Base-by-base conservation (phyloP, 1,140 invertebrate genomes). In the Habropoda laboriosa region DNA sequence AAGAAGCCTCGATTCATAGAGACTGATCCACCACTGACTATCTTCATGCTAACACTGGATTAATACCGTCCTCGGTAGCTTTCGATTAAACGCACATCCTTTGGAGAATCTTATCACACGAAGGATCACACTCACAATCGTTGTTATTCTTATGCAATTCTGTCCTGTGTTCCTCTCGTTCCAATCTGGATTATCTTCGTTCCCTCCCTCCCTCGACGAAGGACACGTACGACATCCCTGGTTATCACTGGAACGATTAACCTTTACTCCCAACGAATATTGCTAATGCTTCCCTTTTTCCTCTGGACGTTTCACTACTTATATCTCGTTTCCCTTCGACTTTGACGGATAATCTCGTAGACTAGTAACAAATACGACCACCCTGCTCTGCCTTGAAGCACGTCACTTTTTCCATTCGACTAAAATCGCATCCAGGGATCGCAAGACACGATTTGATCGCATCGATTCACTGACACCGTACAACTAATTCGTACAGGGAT, bases 181-280 rank as follows among this genome's bases (percentile, higher is more conserved):
- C 24, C 47, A 27, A 6, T 66, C 40, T 18, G 40, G 32, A 58
- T 68, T 45, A 47, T 79, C 24, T 21, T 79, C 63, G 55, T 42
- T 60, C 32, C 40, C 53, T 68, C 24, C 21, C 47, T 53, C 60
- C 42, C 51, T 68, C 53, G n/a, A 47, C 24, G 21, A 58, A 53
- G 57, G 66, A 77, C 66, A 70, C 74, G 70, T 49, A 40, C 77
- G 49, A 38, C 40, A 64, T 68, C 27, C 42, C 51, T 12, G 30
- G 24, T 21, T 24, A 18, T 55, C 58, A 18, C 55, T 12, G 16
- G 35, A 82, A 76, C 71, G 18, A 51, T 64, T 64, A 53, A 49
- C 66, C 8, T 45, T 13, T 53, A 42, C 27, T 38, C 13, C 13
- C 51, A 5, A 13, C n/a, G 27, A 55, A 35, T 24, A 1, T 40